A percentile compares a stretch with the other conserved stretches of the same genome.
These are phyloP conservation scores for Trichopria drosophilae DNA, from an alignment of 2,888 invertebrate genomes.

Conservation along the genomic window DNA sequence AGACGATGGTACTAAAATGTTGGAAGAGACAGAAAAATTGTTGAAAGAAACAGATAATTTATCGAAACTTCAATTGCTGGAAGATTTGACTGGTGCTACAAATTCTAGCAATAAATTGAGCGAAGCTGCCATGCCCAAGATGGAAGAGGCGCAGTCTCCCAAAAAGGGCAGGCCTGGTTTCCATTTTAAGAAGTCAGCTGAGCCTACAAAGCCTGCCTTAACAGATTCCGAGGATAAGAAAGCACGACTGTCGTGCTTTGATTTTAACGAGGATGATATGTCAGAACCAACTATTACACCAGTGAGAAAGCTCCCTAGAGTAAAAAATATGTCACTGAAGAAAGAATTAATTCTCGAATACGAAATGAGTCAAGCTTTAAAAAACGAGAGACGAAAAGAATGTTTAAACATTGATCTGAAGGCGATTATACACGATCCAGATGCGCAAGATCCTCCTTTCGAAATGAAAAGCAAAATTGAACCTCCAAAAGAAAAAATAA, in stretches of 20 bases:
- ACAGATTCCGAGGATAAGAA: slow-evolving; percentile 54
- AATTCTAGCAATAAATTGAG: slow-evolving; percentile 18
- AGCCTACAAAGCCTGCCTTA: slow-evolving; percentile 13
- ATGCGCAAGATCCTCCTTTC: slow-evolving; percentile 8
- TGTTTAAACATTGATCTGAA: slow-evolving; percentile 34
- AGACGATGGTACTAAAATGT: slow-evolving; percentile 40
- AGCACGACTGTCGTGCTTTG: slow-evolving; percentile 71
- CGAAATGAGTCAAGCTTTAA: slow-evolving; percentile 53
- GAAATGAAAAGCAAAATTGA: not conserved
- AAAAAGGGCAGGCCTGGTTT: slow-evolving; percentile 33
- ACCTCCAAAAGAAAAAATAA: not conserved
- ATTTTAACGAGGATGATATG: slow-evolving; percentile 77
- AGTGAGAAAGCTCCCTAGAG: slow-evolving; percentile 70
- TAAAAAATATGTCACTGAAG: slow-evolving; percentile 54
- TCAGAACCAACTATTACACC: slow-evolving; percentile 62
- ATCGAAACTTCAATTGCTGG: slow-evolving; percentile 36
- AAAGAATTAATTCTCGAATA: slow-evolving; percentile 57
- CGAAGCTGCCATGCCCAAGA: slow-evolving; percentile 19
- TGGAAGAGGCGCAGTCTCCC: slow-evolving; percentile 13
- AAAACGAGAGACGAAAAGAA: slow-evolving; percentile 46
- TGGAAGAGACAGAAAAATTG: slow-evolving; percentile 48
- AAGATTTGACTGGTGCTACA: slow-evolving; percentile 24
- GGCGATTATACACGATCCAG: slow-evolving; percentile 14
- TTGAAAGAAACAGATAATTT: slow-evolving; percentile 51
- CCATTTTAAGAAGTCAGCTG: slow-evolving; percentile 24